These are phyloP conservation scores for Metallyticus violacea DNA, from an alignment of 2,888 invertebrate species.

Conservation along the genomic window DNA sequence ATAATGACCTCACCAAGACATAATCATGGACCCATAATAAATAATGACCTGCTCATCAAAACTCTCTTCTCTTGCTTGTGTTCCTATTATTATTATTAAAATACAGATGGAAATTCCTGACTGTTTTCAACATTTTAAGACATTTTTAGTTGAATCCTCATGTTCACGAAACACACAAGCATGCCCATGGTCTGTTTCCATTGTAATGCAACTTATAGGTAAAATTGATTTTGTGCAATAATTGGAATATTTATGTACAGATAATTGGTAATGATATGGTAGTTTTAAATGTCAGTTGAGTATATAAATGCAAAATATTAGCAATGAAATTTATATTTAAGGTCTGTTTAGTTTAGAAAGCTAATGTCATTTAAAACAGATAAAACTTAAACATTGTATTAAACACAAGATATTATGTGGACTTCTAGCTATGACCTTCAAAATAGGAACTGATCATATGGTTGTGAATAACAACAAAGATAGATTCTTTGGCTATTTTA, in stretches of 20 bases:
- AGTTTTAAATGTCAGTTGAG: background rate
- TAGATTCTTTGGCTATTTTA: background rate
- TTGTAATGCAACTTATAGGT: background rate
- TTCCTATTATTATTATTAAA: slow-evolving; percentile 1
- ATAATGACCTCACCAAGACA: background rate
- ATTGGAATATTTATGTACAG: background rate
- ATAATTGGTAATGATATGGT: background rate
- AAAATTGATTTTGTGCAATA: background rate
- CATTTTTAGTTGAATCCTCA: slow-evolving; percentile 1
- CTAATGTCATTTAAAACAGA: background rate
- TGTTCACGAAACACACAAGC: slow-evolving; percentile 4
- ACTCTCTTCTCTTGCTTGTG: slow-evolving; percentile 15
- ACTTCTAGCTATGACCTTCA: background rate
- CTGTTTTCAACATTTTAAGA: slow-evolving; percentile 15
- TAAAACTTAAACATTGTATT: background rate
- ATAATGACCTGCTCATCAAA: slow-evolving; percentile 6
- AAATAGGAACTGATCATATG: background rate
- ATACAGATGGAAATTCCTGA: background rate
- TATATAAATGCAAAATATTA: background rate
- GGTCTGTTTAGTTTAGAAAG: background rate
- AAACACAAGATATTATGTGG: background rate
- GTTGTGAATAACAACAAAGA: slow-evolving; percentile 1
- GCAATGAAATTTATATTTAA: background rate
- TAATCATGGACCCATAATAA: background rate
- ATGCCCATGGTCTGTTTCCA: background rate